A percentile compares a stretch with the other conserved stretches of the same genome.
phyloP scores from a whole-genome alignment of 2,888 invertebrate species.

The Amblyteles armatorius region DNA sequence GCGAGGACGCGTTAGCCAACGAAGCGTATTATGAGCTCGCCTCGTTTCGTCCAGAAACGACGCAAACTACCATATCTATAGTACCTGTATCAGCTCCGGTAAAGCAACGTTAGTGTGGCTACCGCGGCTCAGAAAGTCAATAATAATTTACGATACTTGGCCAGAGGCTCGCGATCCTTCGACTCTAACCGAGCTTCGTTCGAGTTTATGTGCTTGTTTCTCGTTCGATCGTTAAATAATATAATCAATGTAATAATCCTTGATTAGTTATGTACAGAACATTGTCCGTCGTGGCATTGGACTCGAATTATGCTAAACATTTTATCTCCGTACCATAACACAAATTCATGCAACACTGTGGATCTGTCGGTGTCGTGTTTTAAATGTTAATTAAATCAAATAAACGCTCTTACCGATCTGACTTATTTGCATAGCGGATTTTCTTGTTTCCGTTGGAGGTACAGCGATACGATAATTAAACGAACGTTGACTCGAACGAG shows the following conservation, averaged over 20 bases:
- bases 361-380: slow-evolving; percentile 14
- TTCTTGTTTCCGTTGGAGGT: slow-evolving; percentile 42
- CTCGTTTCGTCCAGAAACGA: slow-evolving; percentile 19
- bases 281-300: slow-evolving; percentile 49
- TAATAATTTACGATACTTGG: slow-evolving; percentile 46
- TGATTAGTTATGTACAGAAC: slow-evolving; percentile 46
- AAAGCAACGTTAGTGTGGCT: background rate
- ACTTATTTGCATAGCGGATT: slow-evolving; percentile 55
- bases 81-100: background rate
- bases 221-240: slow-evolving; percentile 38
- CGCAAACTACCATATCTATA: background rate
- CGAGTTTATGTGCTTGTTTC: background rate
- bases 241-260: slow-evolving; percentile 40
- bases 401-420: slow-evolving; percentile 31
- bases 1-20: slow-evolving; percentile 70
- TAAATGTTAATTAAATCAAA: slow-evolving; percentile 64
- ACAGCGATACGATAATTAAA: slow-evolving; percentile 32
- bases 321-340: slow-evolving; percentile 3
- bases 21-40: slow-evolving; percentile 52
- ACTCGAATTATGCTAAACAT: slow-evolving; percentile 48
- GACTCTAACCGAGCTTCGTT: background rate
- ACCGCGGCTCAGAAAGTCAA: background rate
- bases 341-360: slow-evolving; percentile 9
- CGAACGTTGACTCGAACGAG: slow-evolving; percentile 55
- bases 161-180: slow-evolving; percentile 1